These are phyloP conservation scores for Gracilinanus agilis DNA, from an alignment of 2,113 vertebrate species.

Conservation along the genomic window DNA sequence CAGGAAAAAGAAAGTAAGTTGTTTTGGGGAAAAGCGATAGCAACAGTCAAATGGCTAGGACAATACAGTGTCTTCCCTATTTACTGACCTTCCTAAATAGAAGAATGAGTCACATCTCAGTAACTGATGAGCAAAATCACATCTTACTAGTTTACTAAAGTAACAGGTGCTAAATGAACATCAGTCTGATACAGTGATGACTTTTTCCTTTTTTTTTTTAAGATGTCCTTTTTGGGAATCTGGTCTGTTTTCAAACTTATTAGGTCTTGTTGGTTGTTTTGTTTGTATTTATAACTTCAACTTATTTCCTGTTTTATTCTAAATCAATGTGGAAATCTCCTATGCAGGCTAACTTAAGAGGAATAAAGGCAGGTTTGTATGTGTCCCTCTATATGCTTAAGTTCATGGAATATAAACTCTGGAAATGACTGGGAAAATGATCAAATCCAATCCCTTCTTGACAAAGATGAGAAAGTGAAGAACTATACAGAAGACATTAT, in stretches of 20 bases:
- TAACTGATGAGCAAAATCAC: neutral
- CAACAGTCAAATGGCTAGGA: neutral
- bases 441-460: neutral
- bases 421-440: neutral
- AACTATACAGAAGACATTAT: neutral
- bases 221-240: neutral
- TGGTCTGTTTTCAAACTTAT: neutral
- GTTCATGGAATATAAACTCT: neutral
- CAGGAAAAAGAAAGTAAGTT: conserved; percentile 12
- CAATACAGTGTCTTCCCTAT: neutral
- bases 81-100: conserved; percentile 21
- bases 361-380: neutral
- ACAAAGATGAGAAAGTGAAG: neutral
- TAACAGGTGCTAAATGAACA: neutral
- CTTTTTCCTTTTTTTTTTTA: neutral
- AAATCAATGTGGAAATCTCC: neutral
- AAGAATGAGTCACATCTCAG: neutral
- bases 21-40: neutral
- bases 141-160: neutral
- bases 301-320: neutral
- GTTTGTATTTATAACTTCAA: neutral
- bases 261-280: neutral
- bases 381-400: too few species aligned
- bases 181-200: neutral
- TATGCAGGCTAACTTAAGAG: neutral